Conservation (phyloP, 2,888 invertebrate species). For the Scaeva pyrastri region DNA sequence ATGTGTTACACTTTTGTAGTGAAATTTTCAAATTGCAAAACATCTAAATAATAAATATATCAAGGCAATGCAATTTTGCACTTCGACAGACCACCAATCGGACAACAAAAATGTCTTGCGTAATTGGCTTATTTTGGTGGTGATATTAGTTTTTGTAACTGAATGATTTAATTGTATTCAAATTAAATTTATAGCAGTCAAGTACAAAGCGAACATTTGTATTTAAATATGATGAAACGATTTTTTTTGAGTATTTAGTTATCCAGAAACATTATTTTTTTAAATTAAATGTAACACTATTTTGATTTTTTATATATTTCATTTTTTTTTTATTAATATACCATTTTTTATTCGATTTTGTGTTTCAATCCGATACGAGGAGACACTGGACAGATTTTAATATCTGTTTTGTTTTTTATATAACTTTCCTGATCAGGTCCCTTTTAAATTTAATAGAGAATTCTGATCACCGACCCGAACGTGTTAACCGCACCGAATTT, state of each 20-base stretch:
- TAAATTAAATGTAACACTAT: not conserved
- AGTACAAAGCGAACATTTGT: not conserved
- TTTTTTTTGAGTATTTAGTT: not conserved
- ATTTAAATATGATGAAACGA: not conserved
- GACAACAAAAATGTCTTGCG: slow-evolving; percentile 31
- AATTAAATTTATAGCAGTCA: not conserved
- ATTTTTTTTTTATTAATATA: slow-evolving; percentile 15
- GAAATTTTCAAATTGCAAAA: slow-evolving; percentile 60
- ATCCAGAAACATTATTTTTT: slow-evolving; percentile 15
- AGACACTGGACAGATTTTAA: slow-evolving; percentile 52
- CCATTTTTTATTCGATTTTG: slow-evolving; percentile 52
- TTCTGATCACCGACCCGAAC: slow-evolving; percentile 73
- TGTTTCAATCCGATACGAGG: slow-evolving; percentile 46
- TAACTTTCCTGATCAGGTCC: slow-evolving; percentile 35
- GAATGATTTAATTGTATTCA: not conserved
- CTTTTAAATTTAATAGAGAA: slow-evolving; percentile 57
- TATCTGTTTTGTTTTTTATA: slow-evolving; percentile 34
- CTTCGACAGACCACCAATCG: slow-evolving; percentile 57
- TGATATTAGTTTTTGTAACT: not conserved
- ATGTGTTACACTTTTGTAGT: slow-evolving; percentile 43
- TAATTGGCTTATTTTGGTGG: slow-evolving; percentile 35
- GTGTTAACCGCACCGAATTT: slow-evolving; percentile 79
- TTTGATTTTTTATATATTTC: not conserved
- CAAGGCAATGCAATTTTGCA: slow-evolving; percentile 59
- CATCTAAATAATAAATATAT: slow-evolving; percentile 50